phyloP scores from a whole-genome alignment of 2,113 vertebrate genomes.

The Nibea coibor region DNA sequence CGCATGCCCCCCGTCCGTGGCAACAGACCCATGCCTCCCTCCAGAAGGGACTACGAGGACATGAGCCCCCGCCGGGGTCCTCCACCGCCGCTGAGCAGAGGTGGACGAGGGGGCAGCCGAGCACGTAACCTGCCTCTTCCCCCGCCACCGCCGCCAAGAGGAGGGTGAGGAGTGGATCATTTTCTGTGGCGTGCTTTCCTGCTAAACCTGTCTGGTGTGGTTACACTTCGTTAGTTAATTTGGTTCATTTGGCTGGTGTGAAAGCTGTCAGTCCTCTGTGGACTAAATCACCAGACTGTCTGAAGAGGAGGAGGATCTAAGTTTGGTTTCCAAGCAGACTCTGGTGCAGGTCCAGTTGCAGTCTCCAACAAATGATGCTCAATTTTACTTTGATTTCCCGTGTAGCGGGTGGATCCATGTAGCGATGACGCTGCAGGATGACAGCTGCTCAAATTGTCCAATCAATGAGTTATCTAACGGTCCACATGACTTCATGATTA shows the following conservation, averaged over 20 bases:
- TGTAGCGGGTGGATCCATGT: background rate
- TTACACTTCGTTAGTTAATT: background rate
- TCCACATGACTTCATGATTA: background rate
- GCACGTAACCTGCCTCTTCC: conserved; percentile 95
- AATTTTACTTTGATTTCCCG: background rate
- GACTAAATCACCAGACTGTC: background rate
- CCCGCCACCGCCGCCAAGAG: conserved; percentile 94
- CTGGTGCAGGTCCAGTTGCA: background rate
- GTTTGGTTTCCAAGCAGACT: background rate
- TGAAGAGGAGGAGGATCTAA: background rate
- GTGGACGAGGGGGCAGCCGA: conserved; percentile 91
- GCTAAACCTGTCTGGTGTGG: background rate
- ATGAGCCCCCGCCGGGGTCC: conserved; percentile 96
- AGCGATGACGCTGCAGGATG: background rate
- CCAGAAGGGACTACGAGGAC: conserved; percentile 95
- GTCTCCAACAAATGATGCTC: too few relatives aligned
- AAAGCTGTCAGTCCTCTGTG: background rate
- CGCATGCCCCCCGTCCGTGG: conserved; percentile 91
- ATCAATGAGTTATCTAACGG: background rate
- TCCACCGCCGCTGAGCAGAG: conserved; percentile 87
- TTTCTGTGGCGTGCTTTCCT: background rate
- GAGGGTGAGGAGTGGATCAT: conserved; percentile 85
- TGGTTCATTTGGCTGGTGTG: background rate
- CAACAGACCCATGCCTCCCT: conserved; percentile 90
- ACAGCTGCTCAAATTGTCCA: background rate